These are phyloP conservation scores for Scyliorhinus canicula DNA, from an alignment of 2,797 vertebrate genomes.

Conservation along the genomic window DNA sequence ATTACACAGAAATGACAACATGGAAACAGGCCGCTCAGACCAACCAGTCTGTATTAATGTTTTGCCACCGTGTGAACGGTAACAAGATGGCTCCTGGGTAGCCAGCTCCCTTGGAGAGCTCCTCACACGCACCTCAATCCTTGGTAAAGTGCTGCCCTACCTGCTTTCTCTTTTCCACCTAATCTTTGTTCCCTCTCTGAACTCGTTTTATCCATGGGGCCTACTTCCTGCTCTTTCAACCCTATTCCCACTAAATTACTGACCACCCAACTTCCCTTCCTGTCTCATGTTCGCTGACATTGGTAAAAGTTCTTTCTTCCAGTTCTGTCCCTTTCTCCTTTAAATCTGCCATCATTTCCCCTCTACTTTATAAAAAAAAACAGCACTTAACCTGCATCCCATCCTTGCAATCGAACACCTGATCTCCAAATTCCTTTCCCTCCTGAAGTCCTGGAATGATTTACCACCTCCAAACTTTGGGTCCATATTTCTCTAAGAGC, in stretches of 20 bases:
- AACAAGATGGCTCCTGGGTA: neutral
- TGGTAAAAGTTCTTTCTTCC: no score
- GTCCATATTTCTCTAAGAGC: neutral
- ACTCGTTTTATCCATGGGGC: no score
- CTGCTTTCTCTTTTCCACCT: neutral
- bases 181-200: neutral
- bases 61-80: neutral
- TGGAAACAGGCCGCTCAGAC: neutral
- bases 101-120: neutral
- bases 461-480: neutral
- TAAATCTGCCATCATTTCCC: no score
- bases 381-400: no score
- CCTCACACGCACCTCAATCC: neutral
- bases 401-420: neutral
- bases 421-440: neutral
- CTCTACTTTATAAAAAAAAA: no score
- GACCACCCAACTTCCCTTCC: no score
- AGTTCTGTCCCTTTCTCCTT: no score
- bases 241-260: no score
- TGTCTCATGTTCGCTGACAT: no score
- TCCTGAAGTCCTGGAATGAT: neutral
- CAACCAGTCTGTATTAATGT: neutral
- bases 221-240: no score
- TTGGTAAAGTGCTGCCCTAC: neutral
- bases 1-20: neutral